Conservation (phyloP, 2,888 invertebrate genomes). For the Aporophyla lueneburgensis region DNA sequence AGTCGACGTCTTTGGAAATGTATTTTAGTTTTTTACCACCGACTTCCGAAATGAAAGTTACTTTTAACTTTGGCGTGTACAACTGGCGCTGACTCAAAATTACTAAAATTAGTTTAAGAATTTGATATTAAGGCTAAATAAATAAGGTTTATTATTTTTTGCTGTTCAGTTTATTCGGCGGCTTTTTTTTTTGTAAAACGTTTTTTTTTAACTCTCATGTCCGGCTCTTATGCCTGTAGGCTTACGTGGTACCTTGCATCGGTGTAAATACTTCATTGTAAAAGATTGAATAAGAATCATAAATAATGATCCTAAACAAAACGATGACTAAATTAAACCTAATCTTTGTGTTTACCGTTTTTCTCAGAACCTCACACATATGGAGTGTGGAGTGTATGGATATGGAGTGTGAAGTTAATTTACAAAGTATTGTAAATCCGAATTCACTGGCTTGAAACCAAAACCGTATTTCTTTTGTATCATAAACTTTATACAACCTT, state of each 20-base stretch:
- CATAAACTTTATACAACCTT: background rate
- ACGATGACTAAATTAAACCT: background rate
- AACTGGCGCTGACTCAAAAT: too few relatives aligned
- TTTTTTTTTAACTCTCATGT: background rate
- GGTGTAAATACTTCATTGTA: background rate
- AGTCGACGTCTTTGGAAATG: too few relatives aligned
- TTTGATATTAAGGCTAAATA: too few relatives aligned
- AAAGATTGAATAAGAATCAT: background rate
- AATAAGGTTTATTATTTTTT: too few relatives aligned
- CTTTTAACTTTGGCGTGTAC: too few relatives aligned
- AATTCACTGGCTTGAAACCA: background rate
- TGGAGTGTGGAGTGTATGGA: background rate
- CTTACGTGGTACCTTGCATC: background rate
- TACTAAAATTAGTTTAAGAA: too few relatives aligned
- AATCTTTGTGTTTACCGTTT: background rate
- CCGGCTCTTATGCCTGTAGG: background rate
- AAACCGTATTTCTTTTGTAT: background rate
- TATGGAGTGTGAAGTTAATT: background rate
- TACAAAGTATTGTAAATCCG: background rate
- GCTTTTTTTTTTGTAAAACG: background rate
- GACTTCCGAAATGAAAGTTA: too few relatives aligned
- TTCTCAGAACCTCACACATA: background rate
- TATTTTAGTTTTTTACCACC: too few relatives aligned
- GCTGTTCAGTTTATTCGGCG: too few relatives aligned
- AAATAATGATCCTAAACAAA: background rate